A percentile compares a stretch with the other conserved stretches of the same genome.
phyloP scores from a whole-genome alignment of 1,140 invertebrate genomes.

The Odontomachus brunneus region DNA sequence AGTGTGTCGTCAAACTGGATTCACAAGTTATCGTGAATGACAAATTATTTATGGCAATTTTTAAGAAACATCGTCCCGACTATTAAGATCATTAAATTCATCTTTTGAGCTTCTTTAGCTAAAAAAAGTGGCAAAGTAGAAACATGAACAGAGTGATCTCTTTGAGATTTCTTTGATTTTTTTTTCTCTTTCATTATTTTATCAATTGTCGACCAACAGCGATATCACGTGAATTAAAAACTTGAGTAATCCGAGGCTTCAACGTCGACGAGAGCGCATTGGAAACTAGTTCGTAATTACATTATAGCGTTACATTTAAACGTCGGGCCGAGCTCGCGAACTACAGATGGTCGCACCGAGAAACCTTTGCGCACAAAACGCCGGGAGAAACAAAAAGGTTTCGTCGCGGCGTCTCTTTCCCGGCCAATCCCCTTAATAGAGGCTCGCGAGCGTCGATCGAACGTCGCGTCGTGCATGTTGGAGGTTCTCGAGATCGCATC shows the following conservation, averaged over 20 bases:
- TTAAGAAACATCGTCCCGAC: too few relatives aligned
- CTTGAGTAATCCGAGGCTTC: neutral
- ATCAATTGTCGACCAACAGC: neutral
- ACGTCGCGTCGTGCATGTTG: slow-evolving; percentile 62
- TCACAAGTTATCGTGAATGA: too few relatives aligned
- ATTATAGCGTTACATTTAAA: slow-evolving; percentile 11
- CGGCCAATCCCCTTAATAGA: slow-evolving; percentile 64
- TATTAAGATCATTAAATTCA: too few relatives aligned
- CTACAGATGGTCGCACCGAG: neutral
- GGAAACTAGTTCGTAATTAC: slow-evolving; percentile 10
- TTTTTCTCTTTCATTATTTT: too few relatives aligned
- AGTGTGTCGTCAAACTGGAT: too few relatives aligned
- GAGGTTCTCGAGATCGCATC: slow-evolving; percentile 70
- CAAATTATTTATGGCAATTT: too few relatives aligned
- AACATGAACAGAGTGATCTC: too few relatives aligned
- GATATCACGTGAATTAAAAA: neutral
- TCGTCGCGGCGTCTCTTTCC: slow-evolving; percentile 52
- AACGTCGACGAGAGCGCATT: neutral
- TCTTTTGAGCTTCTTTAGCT: too few relatives aligned
- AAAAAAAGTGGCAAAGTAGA: too few relatives aligned
- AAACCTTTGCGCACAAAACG: slow-evolving; percentile 59
- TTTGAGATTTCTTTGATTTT: too few relatives aligned
- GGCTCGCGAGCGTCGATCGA: slow-evolving; percentile 63
- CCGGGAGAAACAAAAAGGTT: slow-evolving; percentile 61
- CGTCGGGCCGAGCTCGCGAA: neutral